phyloP scores from a whole-genome alignment of 2,888 invertebrate genomes.

The Drosophila demipolita region DNA sequence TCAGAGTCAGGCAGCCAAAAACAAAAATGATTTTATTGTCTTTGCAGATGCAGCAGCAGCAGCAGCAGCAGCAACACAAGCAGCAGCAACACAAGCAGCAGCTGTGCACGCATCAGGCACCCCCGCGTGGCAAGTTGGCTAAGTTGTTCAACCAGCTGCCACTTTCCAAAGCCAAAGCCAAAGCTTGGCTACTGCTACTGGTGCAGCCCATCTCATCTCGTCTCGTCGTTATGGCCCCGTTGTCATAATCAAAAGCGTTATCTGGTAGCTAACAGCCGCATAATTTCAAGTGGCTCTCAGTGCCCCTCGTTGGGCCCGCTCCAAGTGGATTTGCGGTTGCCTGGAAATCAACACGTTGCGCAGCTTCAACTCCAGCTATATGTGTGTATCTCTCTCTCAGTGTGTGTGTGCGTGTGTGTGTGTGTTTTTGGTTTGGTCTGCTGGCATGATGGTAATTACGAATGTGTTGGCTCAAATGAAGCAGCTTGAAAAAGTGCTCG shows the following conservation, averaged over 20 bases:
- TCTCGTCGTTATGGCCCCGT: slow-evolving; percentile 58
- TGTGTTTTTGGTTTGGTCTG: slow-evolving; percentile 24
- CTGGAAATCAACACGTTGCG: slow-evolving; percentile 69
- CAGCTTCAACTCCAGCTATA: slow-evolving; percentile 20
- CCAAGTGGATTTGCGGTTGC: slow-evolving; percentile 80
- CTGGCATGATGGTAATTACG: slow-evolving; percentile 71
- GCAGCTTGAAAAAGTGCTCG: slow-evolving; percentile 60
- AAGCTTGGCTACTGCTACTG: slow-evolving; percentile 23
- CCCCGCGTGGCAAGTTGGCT: slow-evolving; percentile 53
- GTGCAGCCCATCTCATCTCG: slow-evolving; percentile 35
- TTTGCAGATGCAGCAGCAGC: slow-evolving; percentile 46
- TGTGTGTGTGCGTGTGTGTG: slow-evolving; percentile 7
- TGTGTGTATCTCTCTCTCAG: not conserved
- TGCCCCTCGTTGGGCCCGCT: slow-evolving; percentile 48
- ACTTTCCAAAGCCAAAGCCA: slow-evolving; percentile 46
- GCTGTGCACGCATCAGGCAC: slow-evolving; percentile 47
- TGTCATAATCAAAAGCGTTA: slow-evolving; percentile 80
- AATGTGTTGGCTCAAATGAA: slow-evolving; percentile 65
- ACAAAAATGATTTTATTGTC: slow-evolving; percentile 61
- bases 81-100: slow-evolving; percentile 15
- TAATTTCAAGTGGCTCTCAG: slow-evolving; percentile 76
- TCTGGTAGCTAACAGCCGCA: slow-evolving; percentile 82
- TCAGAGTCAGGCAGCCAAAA: slow-evolving; percentile 56
- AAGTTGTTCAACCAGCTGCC: slow-evolving; percentile 45
- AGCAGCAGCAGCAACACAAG: slow-evolving; percentile 17